Conservation (phyloP, 1,140 invertebrate genomes). For the Oryzaephilus surinamensis region DNA sequence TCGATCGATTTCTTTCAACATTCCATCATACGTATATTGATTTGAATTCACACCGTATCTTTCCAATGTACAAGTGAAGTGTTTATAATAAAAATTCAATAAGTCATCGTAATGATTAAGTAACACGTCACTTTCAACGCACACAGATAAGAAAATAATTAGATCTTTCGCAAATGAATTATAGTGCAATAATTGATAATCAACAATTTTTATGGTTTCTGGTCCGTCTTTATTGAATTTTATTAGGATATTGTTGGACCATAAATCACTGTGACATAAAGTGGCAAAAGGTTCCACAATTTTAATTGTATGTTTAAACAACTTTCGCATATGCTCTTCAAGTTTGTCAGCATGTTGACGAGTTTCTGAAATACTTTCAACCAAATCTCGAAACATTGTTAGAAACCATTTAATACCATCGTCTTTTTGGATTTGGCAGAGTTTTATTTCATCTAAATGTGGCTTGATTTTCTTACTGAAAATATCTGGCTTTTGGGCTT, state of each 20-base stretch:
- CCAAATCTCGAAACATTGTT: too few relatives aligned
- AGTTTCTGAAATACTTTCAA: background rate
- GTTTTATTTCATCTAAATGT: background rate
- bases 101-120: constrained; percentile 34
- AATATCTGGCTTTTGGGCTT: constrained; percentile 36
- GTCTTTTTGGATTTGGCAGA: background rate
- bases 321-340: background rate
- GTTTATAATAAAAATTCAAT: constrained; percentile 27
- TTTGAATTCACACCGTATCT: background rate
- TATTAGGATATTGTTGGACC: constrained; percentile 46
- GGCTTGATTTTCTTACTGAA: constrained; percentile 29
- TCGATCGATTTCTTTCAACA: background rate
- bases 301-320: background rate
- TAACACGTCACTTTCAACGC: constrained; percentile 30
- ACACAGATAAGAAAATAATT: constrained; percentile 41
- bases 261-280: constrained; percentile 44
- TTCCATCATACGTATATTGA: background rate
- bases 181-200: constrained; percentile 44
- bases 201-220: constrained; percentile 42
- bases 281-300: constrained; percentile 33
- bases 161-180: constrained; percentile 41
- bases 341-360: background rate
- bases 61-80: background rate
- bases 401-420: too few relatives aligned
- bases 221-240: constrained; percentile 32